A percentile compares a stretch with the other conserved stretches of the same genome.
Conservation (phyloP, 2,113 vertebrate species). For the Coptodon rendalli region DNA sequence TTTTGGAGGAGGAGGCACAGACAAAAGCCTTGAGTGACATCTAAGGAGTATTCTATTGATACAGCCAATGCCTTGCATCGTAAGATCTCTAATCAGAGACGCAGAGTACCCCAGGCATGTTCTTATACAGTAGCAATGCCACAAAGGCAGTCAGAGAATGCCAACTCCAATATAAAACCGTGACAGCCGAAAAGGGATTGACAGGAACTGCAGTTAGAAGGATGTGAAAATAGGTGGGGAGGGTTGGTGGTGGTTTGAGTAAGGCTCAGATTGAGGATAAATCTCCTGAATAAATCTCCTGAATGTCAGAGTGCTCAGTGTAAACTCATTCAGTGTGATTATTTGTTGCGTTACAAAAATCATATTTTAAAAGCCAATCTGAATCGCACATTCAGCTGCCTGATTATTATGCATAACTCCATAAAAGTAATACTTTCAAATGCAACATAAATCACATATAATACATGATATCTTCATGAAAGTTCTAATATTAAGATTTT, state of each 20-base stretch:
- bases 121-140: constrained; percentile 29
- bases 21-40: constrained; percentile 40
- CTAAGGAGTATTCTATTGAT: constrained; percentile 47
- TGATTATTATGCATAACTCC: background rate
- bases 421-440: background rate
- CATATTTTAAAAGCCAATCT: background rate
- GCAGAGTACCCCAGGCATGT: constrained; percentile 34
- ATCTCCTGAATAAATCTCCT: background rate
- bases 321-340: background rate
- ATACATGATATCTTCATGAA: background rate
- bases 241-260: background rate
- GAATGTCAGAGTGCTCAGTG: background rate
- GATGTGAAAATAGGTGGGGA: constrained; percentile 19
- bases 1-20: constrained; percentile 7
- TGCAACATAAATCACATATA: background rate
- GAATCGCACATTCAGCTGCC: background rate
- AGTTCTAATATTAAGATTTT: background rate
- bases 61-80: constrained; percentile 11
- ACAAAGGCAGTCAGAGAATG: constrained; percentile 33
- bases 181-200: constrained; percentile 33
- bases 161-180: constrained; percentile 36
- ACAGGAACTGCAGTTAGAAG: constrained; percentile 8
- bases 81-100: constrained; percentile 48
- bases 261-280: background rate
- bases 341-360: background rate